These are phyloP conservation scores for Acipenser oxyrinchus DNA, from an alignment of 2,797 vertebrate species.

Conservation along the genomic window DNA sequence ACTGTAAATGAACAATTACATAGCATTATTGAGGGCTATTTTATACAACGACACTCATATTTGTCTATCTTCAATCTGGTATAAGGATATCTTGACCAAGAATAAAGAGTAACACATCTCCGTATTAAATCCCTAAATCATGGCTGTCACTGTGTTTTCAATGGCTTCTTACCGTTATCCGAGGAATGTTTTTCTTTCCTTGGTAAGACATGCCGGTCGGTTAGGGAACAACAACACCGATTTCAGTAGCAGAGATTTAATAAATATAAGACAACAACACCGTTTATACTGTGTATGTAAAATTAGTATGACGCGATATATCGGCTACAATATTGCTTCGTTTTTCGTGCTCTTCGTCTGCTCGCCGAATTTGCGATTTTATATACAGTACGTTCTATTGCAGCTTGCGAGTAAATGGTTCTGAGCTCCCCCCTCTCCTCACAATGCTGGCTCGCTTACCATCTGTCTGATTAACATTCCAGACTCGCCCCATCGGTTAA, in stretches of 20 bases:
- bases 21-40: too few species aligned
- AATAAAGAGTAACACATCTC: neutral
- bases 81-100: too few species aligned
- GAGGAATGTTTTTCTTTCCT: constrained; percentile 61
- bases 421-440: constrained; percentile 11
- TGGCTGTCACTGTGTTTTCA: constrained; percentile 15
- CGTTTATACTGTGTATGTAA: too few species aligned
- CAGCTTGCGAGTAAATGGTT: constrained; percentile 7
- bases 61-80: too few species aligned
- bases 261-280: too few species aligned
- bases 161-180: constrained; percentile 54
- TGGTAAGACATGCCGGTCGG: constrained; percentile 55
- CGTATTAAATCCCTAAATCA: constrained; percentile 4
- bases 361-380: too few species aligned
- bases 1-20: too few species aligned
- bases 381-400: constrained; percentile 1
- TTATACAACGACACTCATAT: too few species aligned
- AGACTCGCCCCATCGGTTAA: constrained; percentile 18
- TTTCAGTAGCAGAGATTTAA: constrained; percentile 13
- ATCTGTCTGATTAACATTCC: constrained; percentile 44
- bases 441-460: constrained; percentile 14
- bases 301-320: too few species aligned
- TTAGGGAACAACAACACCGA: constrained; percentile 17
- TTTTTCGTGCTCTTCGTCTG: too few species aligned
- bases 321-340: too few species aligned